Percentiles rank a stretch among this genome's conserved stretches.
Evolutionary conservation across 92 coral and sea anemone species (phyloP).

Genomic region (Diadumene lineata): DNA sequence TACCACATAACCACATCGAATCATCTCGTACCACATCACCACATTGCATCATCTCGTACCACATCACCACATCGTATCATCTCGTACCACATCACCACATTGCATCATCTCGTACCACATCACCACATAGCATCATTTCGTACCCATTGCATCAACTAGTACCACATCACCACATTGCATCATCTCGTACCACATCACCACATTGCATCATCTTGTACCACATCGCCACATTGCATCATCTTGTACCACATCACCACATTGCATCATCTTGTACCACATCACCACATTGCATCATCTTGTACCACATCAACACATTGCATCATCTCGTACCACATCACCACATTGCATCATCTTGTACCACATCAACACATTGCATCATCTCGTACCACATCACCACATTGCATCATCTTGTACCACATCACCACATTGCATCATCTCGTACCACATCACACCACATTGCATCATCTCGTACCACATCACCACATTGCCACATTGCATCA

Average conservation of each 20-base stretch:
- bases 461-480: not conserved
- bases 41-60: not conserved
- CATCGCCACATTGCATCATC: not conserved
- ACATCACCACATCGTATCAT: not conserved
- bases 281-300: not conserved
- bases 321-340: not conserved
- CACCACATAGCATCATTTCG: not conserved
- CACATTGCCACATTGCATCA: not conserved
- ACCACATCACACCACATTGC: not conserved
- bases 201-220: not conserved
- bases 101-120: not conserved
- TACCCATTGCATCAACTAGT: not conserved
- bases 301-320: not conserved
- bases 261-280: not conserved
- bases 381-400: not conserved
- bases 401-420: not conserved
- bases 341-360: not conserved
- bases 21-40: not conserved
- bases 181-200: not conserved
- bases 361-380: not conserved
- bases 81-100: not conserved
- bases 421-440: not conserved
- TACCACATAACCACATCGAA: not conserved
- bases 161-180: not conserved
- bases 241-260: not conserved